These are phyloP conservation scores for Nomada ruficornis DNA, from an alignment of 2,888 invertebrate species.

Conservation along the genomic window DNA sequence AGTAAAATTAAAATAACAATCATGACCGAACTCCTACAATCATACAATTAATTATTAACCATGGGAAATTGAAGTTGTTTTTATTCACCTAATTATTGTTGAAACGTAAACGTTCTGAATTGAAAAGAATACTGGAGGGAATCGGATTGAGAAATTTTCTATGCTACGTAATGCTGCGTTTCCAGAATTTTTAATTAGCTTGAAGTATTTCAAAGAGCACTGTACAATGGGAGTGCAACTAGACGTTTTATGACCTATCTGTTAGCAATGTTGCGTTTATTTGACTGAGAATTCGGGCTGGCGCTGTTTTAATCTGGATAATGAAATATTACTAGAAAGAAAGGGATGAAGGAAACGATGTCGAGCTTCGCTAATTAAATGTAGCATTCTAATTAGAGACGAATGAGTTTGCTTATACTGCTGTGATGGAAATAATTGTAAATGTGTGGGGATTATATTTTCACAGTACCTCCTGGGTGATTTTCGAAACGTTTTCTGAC, in stretches of 20 bases:
- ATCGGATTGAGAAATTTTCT: background rate
- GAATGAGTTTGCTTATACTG: background rate
- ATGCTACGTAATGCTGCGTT: no score
- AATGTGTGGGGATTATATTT: background rate
- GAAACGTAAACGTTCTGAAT: no score
- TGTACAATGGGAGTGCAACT: background rate
- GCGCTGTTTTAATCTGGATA: constrained; percentile 29
- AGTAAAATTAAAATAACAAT: no score
- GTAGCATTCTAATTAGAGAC: constrained; percentile 26
- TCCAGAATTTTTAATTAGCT: constrained; percentile 30
- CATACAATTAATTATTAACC: no score
- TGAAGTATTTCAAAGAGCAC: constrained; percentile 1
- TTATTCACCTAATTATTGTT: no score
- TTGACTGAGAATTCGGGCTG: background rate
- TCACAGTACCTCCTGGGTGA: background rate
- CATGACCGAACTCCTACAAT: no score
- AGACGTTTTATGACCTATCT: constrained; percentile 18
- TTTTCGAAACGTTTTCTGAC: background rate
- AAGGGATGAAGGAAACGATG: background rate
- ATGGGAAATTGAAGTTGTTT: no score
- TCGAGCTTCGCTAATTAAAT: constrained; percentile 27
- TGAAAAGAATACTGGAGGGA: no score
- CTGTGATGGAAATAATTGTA: background rate
- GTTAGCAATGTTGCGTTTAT: constrained; percentile 2
- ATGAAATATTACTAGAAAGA: constrained; percentile 16